Base-by-base conservation (phyloP, 2,113 vertebrate species). In the Neodontobutis hainanensis region DNA sequence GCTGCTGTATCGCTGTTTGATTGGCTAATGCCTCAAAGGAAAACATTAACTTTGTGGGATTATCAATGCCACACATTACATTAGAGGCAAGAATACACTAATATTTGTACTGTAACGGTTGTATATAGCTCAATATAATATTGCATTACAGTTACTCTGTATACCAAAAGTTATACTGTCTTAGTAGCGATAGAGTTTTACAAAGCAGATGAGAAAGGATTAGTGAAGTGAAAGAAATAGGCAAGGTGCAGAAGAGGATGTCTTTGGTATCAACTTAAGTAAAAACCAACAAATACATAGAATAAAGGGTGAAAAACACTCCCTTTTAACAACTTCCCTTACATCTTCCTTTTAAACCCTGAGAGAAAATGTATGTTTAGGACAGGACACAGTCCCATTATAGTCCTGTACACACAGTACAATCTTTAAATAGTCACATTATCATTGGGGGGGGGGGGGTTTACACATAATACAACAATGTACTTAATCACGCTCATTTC, bases 301-400 rank as follows among this genome's bases (percentile, higher is more conserved):
- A 51, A 60, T 76, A 50, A 34, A 53, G 42, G 61, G 63, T 70
- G 66, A 52, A 76, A 68, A 85, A 16, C 4, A 45, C 65, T 16
- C 44, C 44, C 48, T 51, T 57, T 50, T 64, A 75, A 47, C 27
- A 1, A 67, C 50, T 56, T 66, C 44, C 35, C 38, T 73, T 68
- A 42, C 42, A 80, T 69, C 65, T 77, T 73, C 43, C 43, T 65
- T 84, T 81, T 77, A 88, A 90, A 87, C 88, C 92, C 92, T 93
- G 91, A 92, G 92, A 90, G 88, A 79, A 67, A 55, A 62, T 38
- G 46, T 68, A 85, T 46, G 44, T 85, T 83, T 75, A 62, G 27
- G 27, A 53, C 6, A 35, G 79, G 77, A 81, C 70, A 61, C 59
- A 83, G 65, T 7, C 46, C 50, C 74, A 70, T 74, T 67, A 81